phyloP scores from a whole-genome alignment of 2,113 vertebrate genomes.

The Parotia lawesii region DNA sequence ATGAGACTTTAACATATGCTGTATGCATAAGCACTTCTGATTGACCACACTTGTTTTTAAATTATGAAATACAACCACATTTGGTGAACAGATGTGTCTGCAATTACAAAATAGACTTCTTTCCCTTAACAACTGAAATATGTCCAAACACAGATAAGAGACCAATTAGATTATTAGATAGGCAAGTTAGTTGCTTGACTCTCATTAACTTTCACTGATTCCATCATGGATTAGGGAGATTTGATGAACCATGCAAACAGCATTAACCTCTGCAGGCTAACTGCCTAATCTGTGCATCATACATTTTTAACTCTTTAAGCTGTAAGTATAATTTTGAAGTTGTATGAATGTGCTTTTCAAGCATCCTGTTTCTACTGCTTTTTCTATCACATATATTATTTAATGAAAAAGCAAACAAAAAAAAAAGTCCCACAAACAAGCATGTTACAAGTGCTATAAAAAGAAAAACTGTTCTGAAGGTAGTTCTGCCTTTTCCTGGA shows the following conservation, averaged over 20 bases:
- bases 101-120: not conserved
- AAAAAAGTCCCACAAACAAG: accelerated
- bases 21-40: not conserved
- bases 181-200: conserved; percentile 6
- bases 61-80: not conserved
- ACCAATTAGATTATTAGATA: conserved; percentile 48
- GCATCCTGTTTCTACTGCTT: not conserved
- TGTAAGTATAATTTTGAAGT: not conserved
- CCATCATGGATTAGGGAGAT: conserved; percentile 37
- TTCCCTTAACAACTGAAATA: not conserved
- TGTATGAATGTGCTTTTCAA: not conserved
- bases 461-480: not conserved
- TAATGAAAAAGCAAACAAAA: not conserved
- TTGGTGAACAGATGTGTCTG: not conserved
- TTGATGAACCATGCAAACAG: conserved; percentile 35
- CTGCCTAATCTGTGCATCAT: not conserved
- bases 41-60: not conserved
- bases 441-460: not conserved
- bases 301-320: not conserved
- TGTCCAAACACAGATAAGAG: conserved; percentile 29
- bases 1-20: not conserved
- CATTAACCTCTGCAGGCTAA: conserved; percentile 31
- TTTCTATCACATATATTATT: not conserved
- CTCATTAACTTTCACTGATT: conserved; percentile 47
- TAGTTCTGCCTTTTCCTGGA: not conserved